A percentile compares a stretch with the other conserved stretches of the same genome.
These are phyloP conservation scores for Pristionchus arcanus DNA, from an alignment of 2,888 invertebrate species.

Conservation along the genomic window DNA sequence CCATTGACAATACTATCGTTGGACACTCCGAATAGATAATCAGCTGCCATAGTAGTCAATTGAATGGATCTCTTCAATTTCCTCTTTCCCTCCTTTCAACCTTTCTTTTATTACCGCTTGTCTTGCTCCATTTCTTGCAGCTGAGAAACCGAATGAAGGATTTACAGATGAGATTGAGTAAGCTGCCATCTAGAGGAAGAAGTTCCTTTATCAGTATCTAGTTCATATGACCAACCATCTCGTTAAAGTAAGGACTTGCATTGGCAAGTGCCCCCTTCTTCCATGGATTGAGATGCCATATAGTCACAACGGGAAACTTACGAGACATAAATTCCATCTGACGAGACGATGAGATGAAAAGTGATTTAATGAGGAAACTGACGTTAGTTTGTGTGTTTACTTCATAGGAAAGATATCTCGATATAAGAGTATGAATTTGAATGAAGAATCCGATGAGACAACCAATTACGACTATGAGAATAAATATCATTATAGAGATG, in stretches of 20 bases:
- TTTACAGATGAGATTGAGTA: background rate
- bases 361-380: background rate
- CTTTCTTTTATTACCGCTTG: background rate
- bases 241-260: background rate
- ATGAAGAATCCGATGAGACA: conserved; percentile 68
- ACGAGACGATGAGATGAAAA: conserved; percentile 39
- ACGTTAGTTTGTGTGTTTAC: conserved; percentile 75
- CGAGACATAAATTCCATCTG: conserved; percentile 74
- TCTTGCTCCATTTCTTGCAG: conserved; percentile 15
- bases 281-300: conserved; percentile 77
- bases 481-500: background rate
- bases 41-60: background rate
- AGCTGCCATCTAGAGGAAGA: conserved; percentile 1
- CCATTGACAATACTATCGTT: background rate
- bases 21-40: background rate
- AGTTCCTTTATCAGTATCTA: background rate
- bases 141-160: background rate
- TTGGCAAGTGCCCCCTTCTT: conserved; percentile 60
- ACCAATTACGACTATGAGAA: conserved; percentile 61
- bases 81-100: background rate
- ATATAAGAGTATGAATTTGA: conserved; percentile 68
- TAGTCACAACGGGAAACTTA: conserved; percentile 74
- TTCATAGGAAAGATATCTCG: conserved; percentile 67
- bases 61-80: background rate
- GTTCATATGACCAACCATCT: background rate